Conservation (phyloP, 1,140 invertebrate genomes). For the Venustaconcha ellipsiformis region DNA sequence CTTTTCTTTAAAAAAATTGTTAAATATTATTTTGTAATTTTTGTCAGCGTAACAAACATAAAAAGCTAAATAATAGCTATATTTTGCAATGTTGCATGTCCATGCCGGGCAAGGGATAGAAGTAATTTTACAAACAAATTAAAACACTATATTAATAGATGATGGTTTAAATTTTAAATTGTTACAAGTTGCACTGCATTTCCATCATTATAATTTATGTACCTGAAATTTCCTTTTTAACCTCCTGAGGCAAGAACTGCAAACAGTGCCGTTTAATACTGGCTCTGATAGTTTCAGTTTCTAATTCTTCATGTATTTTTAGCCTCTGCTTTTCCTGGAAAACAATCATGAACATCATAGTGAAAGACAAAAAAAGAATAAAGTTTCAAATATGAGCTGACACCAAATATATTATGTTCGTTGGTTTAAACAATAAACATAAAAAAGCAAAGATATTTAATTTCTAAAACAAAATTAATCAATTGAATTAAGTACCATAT, state of each 20-base stretch:
- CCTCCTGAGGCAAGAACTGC: slow-evolving; percentile 56
- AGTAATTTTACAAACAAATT: too few relatives aligned
- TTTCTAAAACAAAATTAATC: not conserved
- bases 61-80: too few relatives aligned
- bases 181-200: not conserved
- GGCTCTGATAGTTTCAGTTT: slow-evolving; percentile 65
- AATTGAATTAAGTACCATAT: not conserved
- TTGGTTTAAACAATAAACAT: not conserved
- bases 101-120: too few relatives aligned
- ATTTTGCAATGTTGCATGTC: too few relatives aligned
- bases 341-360: slow-evolving; percentile 4
- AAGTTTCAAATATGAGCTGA: not conserved
- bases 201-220: not conserved
- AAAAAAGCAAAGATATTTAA: not conserved
- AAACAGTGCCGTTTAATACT: slow-evolving; percentile 63
- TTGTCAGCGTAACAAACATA: too few relatives aligned
- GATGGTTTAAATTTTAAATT: too few relatives aligned
- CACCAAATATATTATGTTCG: not conserved
- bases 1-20: too few relatives aligned
- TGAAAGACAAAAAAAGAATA: not conserved
- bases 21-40: too few relatives aligned
- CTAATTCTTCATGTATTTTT: slow-evolving; percentile 56
- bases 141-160: too few relatives aligned
- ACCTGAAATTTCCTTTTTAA: slow-evolving; percentile 65
- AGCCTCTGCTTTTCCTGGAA: slow-evolving; percentile 56